Conservation (phyloP, 2,113 vertebrate species). For the Saccopteryx leptura region DNA sequence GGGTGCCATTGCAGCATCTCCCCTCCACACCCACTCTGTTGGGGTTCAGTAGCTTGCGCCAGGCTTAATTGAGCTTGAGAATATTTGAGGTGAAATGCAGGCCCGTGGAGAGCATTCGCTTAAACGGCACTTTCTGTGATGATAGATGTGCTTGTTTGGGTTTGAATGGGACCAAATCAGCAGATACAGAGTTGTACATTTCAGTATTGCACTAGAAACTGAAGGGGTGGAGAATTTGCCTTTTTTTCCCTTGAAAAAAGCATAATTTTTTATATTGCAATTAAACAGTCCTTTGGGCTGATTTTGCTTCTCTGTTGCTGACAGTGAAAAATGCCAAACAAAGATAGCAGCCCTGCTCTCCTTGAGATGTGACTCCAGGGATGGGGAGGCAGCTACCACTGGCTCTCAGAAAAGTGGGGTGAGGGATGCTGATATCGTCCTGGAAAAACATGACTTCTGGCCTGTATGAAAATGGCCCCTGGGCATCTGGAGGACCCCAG, state of each 20-base stretch:
- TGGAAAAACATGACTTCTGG: background rate
- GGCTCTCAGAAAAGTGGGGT: background rate
- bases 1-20: background rate
- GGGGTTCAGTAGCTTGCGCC: conserved; percentile 64
- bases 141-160: conserved; percentile 78
- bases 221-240: conserved; percentile 42
- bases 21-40: background rate
- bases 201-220: background rate
- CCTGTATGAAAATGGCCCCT: background rate
- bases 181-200: conserved; percentile 64
- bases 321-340: conserved; percentile 76
- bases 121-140: conserved; percentile 82
- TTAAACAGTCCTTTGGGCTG: conserved; percentile 77
- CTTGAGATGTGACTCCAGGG: background rate
- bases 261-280: conserved; percentile 74
- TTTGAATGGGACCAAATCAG: conserved; percentile 85
- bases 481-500: background rate
- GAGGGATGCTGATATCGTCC: rapidly evolving
- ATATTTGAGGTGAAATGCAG: conserved; percentile 76
- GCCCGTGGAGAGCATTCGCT: conserved; percentile 62
- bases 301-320: conserved; percentile 81
- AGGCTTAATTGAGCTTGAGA: conserved; percentile 79
- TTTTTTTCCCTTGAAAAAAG: conserved; percentile 69
- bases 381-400: rapidly evolving
- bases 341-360: conserved; percentile 59